A percentile compares a stretch with the other conserved stretches of the same genome.
These are phyloP conservation scores for Isoperla grammatica DNA, from an alignment of 2,888 invertebrate genomes.

Conservation along the genomic window DNA sequence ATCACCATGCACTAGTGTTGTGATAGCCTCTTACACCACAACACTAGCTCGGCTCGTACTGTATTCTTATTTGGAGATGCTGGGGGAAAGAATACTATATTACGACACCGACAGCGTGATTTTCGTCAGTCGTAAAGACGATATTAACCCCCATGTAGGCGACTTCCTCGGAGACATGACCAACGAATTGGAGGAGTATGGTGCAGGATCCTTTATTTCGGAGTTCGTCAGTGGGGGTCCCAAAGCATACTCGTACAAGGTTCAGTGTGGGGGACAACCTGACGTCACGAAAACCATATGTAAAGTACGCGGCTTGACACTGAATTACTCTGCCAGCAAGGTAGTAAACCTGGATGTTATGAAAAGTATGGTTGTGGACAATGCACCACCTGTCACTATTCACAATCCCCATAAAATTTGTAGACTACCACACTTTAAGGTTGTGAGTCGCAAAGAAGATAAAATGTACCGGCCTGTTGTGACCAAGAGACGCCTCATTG, in stretches of 20 bases:
- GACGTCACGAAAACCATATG: conserved; percentile 23
- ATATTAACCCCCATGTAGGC: conserved; percentile 32
- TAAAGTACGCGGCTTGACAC: conserved; percentile 35
- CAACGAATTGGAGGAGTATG: conserved; percentile 37
- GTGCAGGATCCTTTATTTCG: conserved; percentile 35
- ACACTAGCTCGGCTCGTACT: no score
- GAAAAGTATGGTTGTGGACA: conserved; percentile 1
- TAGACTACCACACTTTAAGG: background rate
- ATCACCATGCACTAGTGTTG: no score
- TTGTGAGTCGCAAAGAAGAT: background rate
- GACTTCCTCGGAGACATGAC: conserved; percentile 39
- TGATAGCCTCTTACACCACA: no score
- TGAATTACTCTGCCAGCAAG: conserved; percentile 25
- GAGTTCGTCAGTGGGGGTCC: conserved; percentile 39
- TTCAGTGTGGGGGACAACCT: conserved; percentile 18
- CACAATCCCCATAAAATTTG: background rate
- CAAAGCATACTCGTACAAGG: conserved; percentile 38
- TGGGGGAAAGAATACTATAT: conserved; percentile 37
- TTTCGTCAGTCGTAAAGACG: conserved; percentile 29
- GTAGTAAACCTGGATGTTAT: background rate
- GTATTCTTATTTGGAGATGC: no score
- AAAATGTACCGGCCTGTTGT: background rate
- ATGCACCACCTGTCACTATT: background rate
- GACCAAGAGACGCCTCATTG: conserved; percentile 1
- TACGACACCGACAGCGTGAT: conserved; percentile 41